These are phyloP conservation scores for Drosophila demipolita DNA, from an alignment of 2,888 invertebrate species.

Conservation along the genomic window DNA sequence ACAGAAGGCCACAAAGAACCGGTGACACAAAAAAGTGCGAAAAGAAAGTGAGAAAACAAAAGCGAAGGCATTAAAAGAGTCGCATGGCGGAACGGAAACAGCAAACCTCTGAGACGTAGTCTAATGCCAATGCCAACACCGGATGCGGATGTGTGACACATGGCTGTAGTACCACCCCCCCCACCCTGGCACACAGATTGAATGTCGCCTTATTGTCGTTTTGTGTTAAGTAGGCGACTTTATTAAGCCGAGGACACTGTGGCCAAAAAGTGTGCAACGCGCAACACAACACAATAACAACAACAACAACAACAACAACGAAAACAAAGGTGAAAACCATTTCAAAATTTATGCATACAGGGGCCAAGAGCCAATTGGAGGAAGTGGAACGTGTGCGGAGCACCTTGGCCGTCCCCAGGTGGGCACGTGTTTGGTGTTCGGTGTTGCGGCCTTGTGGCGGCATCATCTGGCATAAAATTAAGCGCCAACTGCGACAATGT, in stretches of 20 bases:
- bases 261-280: conserved; percentile 58
- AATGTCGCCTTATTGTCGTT: conserved; percentile 66
- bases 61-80: conserved; percentile 54
- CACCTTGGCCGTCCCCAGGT: conserved; percentile 46
- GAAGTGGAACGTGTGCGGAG: conserved; percentile 4
- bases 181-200: conserved; percentile 6
- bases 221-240: conserved; percentile 75
- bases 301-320: conserved; percentile 23
- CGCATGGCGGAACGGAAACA: conserved; percentile 65
- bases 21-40: conserved; percentile 25
- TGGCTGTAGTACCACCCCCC: conserved; percentile 34
- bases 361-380: conserved; percentile 35
- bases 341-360: conserved; percentile 63
- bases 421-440: conserved; percentile 58
- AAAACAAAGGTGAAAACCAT: conserved; percentile 21
- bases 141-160: conserved; percentile 70
- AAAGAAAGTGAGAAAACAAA: conserved; percentile 40
- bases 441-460: conserved; percentile 58
- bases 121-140: conserved; percentile 78
- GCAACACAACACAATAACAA: conserved; percentile 28
- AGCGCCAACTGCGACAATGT: conserved; percentile 51
- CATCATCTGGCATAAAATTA: conserved; percentile 72
- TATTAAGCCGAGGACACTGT: conserved; percentile 68
- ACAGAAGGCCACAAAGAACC: conserved; percentile 30
- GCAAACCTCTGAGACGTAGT: conserved; percentile 50